Evolutionary conservation across 1,140 invertebrate species (phyloP), one percentile per base, ranked within the genome.

Genomic region (Conopomorpha cramerella): DNA sequence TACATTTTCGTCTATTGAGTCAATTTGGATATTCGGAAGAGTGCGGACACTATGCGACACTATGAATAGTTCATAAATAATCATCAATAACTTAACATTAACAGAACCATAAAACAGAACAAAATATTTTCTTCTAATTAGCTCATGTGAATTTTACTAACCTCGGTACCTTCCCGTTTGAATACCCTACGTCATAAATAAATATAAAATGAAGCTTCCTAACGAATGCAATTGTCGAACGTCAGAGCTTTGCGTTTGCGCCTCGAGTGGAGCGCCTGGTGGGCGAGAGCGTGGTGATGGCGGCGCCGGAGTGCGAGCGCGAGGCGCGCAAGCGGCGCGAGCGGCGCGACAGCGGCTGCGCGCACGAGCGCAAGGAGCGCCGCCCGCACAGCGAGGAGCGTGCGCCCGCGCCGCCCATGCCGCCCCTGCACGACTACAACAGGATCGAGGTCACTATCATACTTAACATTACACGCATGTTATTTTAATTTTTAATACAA

Each of bases 311-410:
- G 58, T 61, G 65, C 41, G 70, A 74, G 51, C 49, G 70, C 39
- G 71, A 76, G 51, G 71, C 66, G 1, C 79, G 88, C 39, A 92
- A 91, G 62, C 82, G 89, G 27, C 90, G 90, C 62, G 89, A 92
- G 70, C 81, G 87, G 26, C 82, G 88, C 34, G 88, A 91, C 62
- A 84, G 83, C 16, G 85, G 70, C n/a, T 65, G 66, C 50, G 51
- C 67, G 16, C 67, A 74, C 81, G 89, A 92, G 56, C 80, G 87
- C 35, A 92, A 91, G 62, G 81, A 91, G 29, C 85, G 89, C 49
- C 84, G 87, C 72, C 89, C 82, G 34, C 89, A 85, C 65, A 89
- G 87, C 43, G 88, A 89, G 55, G 88, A 74, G 42, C 55, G 68
- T 8, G 41, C 53, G 25, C 57, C 56, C 6, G 57, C 66, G 11